phyloP scores from a whole-genome alignment of 2,797 vertebrate species.

The Gallinago nigripennis region DNA sequence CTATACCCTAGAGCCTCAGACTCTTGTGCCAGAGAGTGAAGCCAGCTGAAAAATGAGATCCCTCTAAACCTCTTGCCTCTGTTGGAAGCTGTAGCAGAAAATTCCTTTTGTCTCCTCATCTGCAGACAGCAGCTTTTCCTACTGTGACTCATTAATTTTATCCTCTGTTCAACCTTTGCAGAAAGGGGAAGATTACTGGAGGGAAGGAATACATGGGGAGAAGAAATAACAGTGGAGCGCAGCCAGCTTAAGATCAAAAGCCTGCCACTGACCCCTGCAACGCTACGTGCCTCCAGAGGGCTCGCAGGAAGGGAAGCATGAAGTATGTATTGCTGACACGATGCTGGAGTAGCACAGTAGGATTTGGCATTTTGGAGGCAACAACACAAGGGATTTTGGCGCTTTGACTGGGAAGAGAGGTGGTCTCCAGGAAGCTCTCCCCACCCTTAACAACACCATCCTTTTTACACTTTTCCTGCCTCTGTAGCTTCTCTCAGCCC shows the following conservation, averaged over 20 bases:
- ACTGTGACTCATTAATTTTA: constrained; percentile 10
- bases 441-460: neutral
- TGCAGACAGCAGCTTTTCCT: neutral
- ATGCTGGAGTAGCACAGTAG: neutral
- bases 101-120: constrained; percentile 8
- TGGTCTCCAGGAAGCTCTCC: neutral
- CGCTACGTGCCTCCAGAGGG: neutral
- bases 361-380: neutral
- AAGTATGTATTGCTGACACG: neutral
- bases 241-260: neutral
- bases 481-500: neutral
- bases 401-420: neutral
- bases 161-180: neutral
- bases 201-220: neutral
- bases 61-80: neutral
- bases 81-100: constrained; percentile 31
- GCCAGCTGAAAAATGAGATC: neutral
- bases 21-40: neutral
- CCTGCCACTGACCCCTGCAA: neutral
- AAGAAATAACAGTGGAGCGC: neutral
- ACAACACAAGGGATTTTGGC: neutral
- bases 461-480: neutral
- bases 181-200: neutral
- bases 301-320: neutral
- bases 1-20: neutral